Conservation (phyloP, 2,113 vertebrate species). For the Pachyramphus minor region DNA sequence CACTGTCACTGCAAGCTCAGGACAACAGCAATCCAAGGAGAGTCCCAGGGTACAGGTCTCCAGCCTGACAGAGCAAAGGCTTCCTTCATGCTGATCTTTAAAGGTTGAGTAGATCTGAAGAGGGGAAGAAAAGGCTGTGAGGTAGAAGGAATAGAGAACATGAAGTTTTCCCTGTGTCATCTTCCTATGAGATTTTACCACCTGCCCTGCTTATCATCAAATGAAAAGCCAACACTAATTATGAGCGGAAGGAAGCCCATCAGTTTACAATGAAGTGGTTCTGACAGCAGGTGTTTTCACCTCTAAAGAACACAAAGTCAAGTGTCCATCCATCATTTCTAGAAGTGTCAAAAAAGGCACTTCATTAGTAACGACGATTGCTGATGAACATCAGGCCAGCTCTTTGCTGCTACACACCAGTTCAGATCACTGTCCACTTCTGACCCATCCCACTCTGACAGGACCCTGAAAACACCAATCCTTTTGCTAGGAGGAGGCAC, state of each 20-base stretch:
- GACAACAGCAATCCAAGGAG: not conserved
- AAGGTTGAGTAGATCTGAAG: not conserved
- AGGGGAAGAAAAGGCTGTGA: not conserved
- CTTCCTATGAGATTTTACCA: not conserved
- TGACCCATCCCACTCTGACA: not conserved
- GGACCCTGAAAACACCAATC: not conserved
- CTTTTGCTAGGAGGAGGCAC: not conserved
- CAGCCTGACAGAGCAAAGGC: not conserved
- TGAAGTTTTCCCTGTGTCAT: rapidly evolving
- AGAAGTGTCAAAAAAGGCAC: not conserved
- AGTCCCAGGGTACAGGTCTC: not conserved
- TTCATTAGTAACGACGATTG: not conserved
- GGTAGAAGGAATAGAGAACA: not conserved
- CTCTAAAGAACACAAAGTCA: not conserved
- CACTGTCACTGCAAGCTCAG: not conserved
- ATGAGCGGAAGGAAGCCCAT: not conserved
- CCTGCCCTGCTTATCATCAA: not conserved
- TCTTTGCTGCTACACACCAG: not conserved
- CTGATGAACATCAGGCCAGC: not conserved
- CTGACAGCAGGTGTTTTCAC: not conserved
- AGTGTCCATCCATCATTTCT: not conserved
- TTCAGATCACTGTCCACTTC: not conserved
- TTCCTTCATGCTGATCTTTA: not conserved
- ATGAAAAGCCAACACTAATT: not conserved
- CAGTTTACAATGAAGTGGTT: not conserved